phyloP scores from a whole-genome alignment of 2,888 invertebrate species.

The Buathra laborator region DNA sequence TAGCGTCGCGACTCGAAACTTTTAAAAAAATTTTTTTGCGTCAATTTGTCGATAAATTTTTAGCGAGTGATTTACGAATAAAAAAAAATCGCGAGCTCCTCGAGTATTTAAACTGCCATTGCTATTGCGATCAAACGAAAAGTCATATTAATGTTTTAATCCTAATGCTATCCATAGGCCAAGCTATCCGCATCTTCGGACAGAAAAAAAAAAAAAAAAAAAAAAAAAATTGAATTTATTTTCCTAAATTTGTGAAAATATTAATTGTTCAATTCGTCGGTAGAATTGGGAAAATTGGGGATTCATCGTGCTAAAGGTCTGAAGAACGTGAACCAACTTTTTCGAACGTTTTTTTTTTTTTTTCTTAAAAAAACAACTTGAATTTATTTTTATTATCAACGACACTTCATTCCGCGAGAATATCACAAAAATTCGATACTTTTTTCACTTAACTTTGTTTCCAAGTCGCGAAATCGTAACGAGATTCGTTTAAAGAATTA shows the following conservation, averaged over 20 bases:
- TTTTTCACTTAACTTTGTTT: not conserved
- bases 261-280: not conserved
- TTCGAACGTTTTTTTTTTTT: no score
- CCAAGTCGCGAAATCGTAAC: not conserved
- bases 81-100: not conserved
- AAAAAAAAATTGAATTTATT: slow-evolving; percentile 4
- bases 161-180: slow-evolving; percentile 23
- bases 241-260: not conserved
- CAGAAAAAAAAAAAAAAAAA: not conserved
- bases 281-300: slow-evolving; percentile 7
- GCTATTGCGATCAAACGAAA: slow-evolving; percentile 40
- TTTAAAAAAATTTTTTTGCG: no score
- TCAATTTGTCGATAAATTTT: not conserved
- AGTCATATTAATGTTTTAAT: slow-evolving; percentile 11
- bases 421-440: not conserved
- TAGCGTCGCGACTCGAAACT: not conserved
- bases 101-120: slow-evolving; percentile 61
- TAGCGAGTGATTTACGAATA: not conserved
- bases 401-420: not conserved
- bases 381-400: not conserved
- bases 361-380: no score
- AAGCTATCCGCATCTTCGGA: slow-evolving; percentile 29
- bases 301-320: slow-evolving; percentile 4
- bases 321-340: not conserved
- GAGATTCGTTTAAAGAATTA: not conserved